Evolutionary conservation across 2,797 vertebrate genomes (phyloP), one percentile per base, ranked within the genome.

Genomic region (Myioborus melanocephalus): DNA sequence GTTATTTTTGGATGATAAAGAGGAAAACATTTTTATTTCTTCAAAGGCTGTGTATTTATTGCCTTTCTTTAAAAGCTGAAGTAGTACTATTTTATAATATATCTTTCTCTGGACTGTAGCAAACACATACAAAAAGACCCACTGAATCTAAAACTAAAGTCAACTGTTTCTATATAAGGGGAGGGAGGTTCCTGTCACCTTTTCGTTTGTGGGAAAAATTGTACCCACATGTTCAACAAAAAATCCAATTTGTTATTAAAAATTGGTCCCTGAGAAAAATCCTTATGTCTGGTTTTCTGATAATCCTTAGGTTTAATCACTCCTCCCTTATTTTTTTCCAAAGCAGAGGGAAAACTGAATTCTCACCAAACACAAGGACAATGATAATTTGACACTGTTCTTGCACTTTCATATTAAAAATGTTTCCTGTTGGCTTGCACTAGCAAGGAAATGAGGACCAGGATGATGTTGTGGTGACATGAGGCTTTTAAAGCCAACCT

Each of bases 21-120:
- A 78, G 69, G 57, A 90, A 96, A 90, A 86, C 19, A 86, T 77
- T 83, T 79, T 70, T 57, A 91, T 83, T 94, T 50, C 43, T 88
- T 83, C 55, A 72, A 79, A 95, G 24, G 2, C 19, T 32, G 2
- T 83, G 4, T 75, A 91, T 87, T 87, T 89, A 85, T 78, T 81
- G 35, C 11, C 21, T 71, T 93, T 86, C 23, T 83, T 57, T 73
- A 81, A 93, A 87, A 81, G 28, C 30, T 75, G 43, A 21, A 66
- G 50, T 32, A 10, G 20, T 47, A 34, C 46, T 14, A 41, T 19
- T 59, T 71, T 50, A 65, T 46, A 90, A 64, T 53, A 23, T 8
- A 77, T 27, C 28, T 89, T 86, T 83, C 85, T 53, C 39, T 78
- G 39, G 16, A 32, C 53, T 83, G 21, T 32, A 55, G 26, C 4